Percentiles rank a stretch among this genome's conserved stretches.
Evolutionary conservation across 2,113 vertebrate genomes (phyloP).

Genomic region (Platysternon megacephalum): DNA sequence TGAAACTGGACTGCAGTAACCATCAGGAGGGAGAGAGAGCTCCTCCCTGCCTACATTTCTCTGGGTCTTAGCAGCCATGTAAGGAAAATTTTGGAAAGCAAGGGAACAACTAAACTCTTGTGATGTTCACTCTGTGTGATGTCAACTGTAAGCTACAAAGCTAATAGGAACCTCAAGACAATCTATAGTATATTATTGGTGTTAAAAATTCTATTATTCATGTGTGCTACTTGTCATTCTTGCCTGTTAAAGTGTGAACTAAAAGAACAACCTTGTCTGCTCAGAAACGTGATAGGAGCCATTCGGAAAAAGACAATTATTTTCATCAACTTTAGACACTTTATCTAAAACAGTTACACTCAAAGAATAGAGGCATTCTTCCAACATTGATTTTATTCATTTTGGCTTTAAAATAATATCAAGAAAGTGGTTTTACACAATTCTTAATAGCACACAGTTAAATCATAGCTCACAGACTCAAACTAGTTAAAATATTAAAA

Average conservation of each 20-base stretch:
- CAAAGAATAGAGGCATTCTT: not conserved
- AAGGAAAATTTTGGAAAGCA: not conserved
- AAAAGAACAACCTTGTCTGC: not conserved
- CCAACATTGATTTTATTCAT: not conserved
- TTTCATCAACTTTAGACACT: not conserved
- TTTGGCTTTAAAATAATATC: not conserved
- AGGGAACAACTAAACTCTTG: not conserved
- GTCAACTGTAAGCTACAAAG: not conserved
- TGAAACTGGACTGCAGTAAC: not conserved
- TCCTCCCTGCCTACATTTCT: not conserved
- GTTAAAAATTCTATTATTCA: not conserved
- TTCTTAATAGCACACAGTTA: not conserved
- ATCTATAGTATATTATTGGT: not conserved
- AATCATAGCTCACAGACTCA: not conserved
- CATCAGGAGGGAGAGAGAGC: not conserved
- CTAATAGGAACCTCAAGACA: not conserved
- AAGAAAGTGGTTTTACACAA: not conserved
- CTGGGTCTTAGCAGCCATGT: not conserved
- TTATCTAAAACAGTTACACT: not conserved
- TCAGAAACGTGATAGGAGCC: not conserved
- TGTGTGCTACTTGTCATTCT: not conserved
- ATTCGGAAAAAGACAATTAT: not conserved
- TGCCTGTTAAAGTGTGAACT: not conserved
- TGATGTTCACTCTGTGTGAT: not conserved
- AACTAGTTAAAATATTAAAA: not conserved